Conservation (phyloP, 1,140 invertebrate species). For the Drosophila lacteicornis region DNA sequence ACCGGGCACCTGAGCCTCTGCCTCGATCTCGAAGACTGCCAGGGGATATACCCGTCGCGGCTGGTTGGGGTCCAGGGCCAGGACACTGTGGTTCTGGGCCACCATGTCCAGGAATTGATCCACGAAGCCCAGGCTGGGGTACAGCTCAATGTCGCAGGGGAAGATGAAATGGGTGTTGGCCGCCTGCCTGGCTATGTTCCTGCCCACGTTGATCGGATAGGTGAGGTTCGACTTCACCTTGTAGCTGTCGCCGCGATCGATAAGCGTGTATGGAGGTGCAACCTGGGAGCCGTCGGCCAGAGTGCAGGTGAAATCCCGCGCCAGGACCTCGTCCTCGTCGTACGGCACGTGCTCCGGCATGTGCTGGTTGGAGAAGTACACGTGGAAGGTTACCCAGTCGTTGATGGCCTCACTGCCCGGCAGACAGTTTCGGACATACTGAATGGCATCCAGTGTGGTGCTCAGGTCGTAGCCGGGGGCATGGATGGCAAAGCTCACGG, state of each 20-base stretch:
- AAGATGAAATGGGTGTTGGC: conserved; percentile 93
- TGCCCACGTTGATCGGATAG: conserved; percentile 94
- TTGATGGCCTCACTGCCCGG: conserved; percentile 88
- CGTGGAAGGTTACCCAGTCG: conserved; percentile 92
- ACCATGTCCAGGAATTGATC: conserved; percentile 92
- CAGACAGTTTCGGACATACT: conserved; percentile 88
- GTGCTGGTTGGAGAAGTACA: conserved; percentile 93
- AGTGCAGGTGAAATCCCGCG: conserved; percentile 88
- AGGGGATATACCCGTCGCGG: conserved; percentile 61
- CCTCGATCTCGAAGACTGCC: conserved; percentile 72
- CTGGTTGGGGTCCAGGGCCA: conserved; percentile 32
- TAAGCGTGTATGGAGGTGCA: conserved; percentile 88
- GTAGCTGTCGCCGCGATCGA: conserved; percentile 88
- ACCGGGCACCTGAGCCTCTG: conserved; percentile 86
- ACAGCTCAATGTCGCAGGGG: conserved; percentile 94
- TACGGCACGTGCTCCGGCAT: conserved; percentile 90
- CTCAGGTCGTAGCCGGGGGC: conserved; percentile 90
- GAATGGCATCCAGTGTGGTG: conserved; percentile 88
- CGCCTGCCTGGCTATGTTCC: conserved; percentile 92
- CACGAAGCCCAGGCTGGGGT: conserved; percentile 91
- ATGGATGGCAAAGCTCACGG: conserved; percentile 91
- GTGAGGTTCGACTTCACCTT: conserved; percentile 91
- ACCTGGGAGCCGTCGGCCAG: conserved; percentile 32
- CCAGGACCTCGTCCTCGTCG: conserved; percentile 86
- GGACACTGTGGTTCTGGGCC: conserved; percentile 87